Evolutionary conservation across 35 echinoderm and acorn worm species (phyloP).

Genomic region (Diadema setosum): DNA sequence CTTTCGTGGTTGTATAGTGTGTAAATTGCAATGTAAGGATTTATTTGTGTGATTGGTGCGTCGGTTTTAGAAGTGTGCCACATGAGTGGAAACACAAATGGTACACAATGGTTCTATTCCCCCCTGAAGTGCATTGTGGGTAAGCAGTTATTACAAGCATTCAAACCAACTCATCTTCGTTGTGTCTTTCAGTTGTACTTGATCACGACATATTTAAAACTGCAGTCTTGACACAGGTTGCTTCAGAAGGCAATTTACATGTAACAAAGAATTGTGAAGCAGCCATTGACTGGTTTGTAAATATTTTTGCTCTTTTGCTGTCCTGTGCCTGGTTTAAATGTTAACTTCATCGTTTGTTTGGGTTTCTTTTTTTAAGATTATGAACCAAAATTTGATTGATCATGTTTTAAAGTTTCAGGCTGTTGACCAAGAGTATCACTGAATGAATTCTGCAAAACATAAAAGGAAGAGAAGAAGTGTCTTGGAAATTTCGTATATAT

Average conservation of each 20-base stretch:
- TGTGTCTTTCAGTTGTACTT: conserved; percentile 26
- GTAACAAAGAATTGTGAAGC: not conserved
- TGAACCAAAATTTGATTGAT: not conserved
- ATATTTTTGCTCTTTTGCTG: not conserved
- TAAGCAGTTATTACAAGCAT: not conserved
- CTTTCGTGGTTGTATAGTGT: too few relatives aligned
- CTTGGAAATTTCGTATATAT: not conserved
- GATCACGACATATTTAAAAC: not conserved
- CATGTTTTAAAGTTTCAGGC: not conserved
- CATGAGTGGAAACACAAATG: not conserved
- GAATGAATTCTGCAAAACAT: not conserved
- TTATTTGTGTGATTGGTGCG: not conserved
- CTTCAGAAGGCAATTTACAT: not conserved
- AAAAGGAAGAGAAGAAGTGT: too few relatives aligned
- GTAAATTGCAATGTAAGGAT: not conserved
- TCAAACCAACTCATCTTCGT: not conserved
- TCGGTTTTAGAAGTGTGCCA: not conserved
- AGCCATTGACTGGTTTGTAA: not conserved
- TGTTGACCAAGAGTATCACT: not conserved
- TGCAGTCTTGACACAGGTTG: not conserved
- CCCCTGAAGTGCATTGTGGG: not conserved
- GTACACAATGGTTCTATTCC: not conserved
- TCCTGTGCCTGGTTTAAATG: not conserved
- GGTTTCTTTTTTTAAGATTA: not conserved
- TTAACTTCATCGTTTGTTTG: not conserved